Base-by-base conservation (phyloP, 1,140 invertebrate species). In the Aricia agestis region DNA sequence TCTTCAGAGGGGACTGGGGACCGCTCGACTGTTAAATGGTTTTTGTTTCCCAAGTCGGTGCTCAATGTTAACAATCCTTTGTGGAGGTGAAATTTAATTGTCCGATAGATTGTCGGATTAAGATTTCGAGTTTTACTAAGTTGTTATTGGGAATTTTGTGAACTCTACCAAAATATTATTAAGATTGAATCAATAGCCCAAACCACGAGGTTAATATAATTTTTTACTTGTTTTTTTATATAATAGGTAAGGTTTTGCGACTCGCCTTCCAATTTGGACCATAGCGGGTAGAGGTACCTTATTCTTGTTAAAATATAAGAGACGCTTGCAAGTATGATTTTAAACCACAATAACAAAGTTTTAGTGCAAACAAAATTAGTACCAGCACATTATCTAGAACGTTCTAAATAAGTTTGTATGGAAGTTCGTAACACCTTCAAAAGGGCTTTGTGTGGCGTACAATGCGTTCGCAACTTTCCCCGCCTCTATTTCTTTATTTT, bases 11-110 rank as follows among this genome's bases (percentile, higher is more conserved):
- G 45, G 45, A 52, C 45, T 13, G 45, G 45, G 75, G 79, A 72
- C 70, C 72, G 70, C 67, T 72, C 70, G 57, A 75, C 79, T 78
- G 79, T 81, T 83, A 78, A 82, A 80, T 78, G 80, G 78, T 78
- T 82, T 79, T 79, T 79, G 79, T 83, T 82, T 76, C 76, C 79
- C 79, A 76, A 76, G 75, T 77, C 74, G 19, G n/a, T 63, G 17
- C 71, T 72, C 72, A 68, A 71, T 70, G 72, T 70, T 76, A 76
- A 80, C 71, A 78, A 73, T 71, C 72, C 74, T 71, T 74, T 76
- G 68, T 73, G 61, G 57, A 59, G 67, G 67, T 68, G 59, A 68
- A 68, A 52, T 57, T 67, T 67, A 31, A 67, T 67, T 67, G 42
- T 41, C 6, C 45, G 66, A 15, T 67, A 67, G 41, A 52, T 19